Evolutionary conservation across 2,888 invertebrate genomes (phyloP), one percentile per base, ranked within the genome.

Genomic region (Venusia cambrica): DNA sequence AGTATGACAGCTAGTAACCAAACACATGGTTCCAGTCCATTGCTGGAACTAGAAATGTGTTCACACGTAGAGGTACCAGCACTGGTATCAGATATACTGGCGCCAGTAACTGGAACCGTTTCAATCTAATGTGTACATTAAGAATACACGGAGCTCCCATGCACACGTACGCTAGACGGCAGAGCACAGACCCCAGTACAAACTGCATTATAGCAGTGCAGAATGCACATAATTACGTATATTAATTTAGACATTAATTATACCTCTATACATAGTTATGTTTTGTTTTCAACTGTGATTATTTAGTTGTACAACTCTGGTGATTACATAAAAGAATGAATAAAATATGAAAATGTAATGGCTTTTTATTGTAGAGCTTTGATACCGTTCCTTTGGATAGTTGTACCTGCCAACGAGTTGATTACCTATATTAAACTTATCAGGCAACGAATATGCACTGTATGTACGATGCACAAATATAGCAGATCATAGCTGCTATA

Each of bases 221-320:
- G 18, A 18, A 11, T 27, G 49, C 36, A 36, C 37, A 53, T 45
- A 49, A 48, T 51, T 58, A 60, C 50, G 35, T 54, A 62, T 73
- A 73, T 79, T 70, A 65, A 69, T 78, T 77, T 70, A 80, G 67
- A 74, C 65, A 62, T 73, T 74, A 72, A 74, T 70, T 73, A 51
- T 56, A 62, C 53, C 53, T 57, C 69, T 65, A 61, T 67, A 72
- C 63, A 69, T 73, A 73, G 66, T 75, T 79, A 77, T 72, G 79
- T 87, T 88, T 87, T 80, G 84, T 88, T 88, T 51, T 88, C 77
- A 85, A 88, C 88, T 88, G 88, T 89, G 88, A 88, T 88, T 88
- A 84, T 85, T 88, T 88, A 88, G 88, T 87, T 88, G 84, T 88
- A 88, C 88, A 87, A 87, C 79, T 87, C 83, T 81, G 84, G 84